These are phyloP conservation scores for Bergia sp. DNA, from an alignment of 92 coral and sea anemone genomes.

Conservation along the genomic window DNA sequence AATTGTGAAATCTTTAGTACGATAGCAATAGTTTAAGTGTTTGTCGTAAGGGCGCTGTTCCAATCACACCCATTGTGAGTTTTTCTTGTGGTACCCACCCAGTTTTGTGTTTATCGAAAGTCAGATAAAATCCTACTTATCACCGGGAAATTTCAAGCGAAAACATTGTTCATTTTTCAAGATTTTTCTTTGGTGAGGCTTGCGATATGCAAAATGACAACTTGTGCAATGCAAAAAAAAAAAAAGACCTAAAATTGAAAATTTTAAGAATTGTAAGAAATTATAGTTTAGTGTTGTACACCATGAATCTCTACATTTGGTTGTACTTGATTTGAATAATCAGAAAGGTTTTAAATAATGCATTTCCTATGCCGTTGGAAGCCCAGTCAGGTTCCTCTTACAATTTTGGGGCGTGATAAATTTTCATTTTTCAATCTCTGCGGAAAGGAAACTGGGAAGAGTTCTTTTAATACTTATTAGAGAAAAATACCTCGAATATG, in stretches of 20 bases:
- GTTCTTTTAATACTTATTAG: neutral
- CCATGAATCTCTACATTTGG: neutral
- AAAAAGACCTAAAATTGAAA: neutral
- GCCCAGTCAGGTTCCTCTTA: neutral
- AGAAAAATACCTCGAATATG: neutral
- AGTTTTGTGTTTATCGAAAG: slow-evolving; percentile 24
- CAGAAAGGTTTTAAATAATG: slow-evolving; percentile 18
- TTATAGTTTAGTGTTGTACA: neutral
- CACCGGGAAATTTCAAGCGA: slow-evolving; percentile 1
- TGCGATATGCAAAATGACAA: neutral
- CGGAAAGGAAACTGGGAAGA: neutral
- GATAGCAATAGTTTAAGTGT: neutral
- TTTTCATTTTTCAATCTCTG: neutral
- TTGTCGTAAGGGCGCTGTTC: slow-evolving; percentile 42
- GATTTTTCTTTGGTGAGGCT: neutral
- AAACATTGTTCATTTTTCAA: neutral
- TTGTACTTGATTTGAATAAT: slow-evolving; percentile 29
- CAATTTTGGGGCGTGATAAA: neutral
- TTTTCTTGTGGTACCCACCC: slow-evolving; percentile 38
- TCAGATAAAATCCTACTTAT: neutral
- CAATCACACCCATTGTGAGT: slow-evolving; percentile 34
- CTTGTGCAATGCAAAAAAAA: neutral
- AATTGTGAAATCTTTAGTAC: neutral
- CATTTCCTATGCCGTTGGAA: slow-evolving; percentile 2
- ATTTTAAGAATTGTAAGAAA: slow-evolving; percentile 1